Evolutionary conservation across 2,797 vertebrate genomes (phyloP), one percentile per base, ranked within the genome.

Genomic region (Orientallactaga sibirica): DNA sequence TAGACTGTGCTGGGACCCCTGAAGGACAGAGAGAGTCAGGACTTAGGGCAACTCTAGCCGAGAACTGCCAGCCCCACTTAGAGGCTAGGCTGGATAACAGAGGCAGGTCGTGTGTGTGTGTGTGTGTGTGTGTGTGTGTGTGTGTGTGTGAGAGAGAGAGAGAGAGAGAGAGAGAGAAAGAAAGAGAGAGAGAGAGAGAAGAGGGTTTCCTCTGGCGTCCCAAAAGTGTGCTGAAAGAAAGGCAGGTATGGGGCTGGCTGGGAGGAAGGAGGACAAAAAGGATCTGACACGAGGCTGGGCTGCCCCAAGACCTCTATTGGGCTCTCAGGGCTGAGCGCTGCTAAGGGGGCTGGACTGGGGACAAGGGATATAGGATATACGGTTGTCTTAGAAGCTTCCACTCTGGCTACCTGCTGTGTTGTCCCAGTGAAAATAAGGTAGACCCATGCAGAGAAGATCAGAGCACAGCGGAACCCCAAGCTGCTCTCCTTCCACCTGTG

Each of bases 141-240:
- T 48, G 48, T 48, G 48, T 48, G 48, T 1, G 7, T 4, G 48
- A 48, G 48, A 48, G 4, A 48, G 48, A 48, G 48, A 48, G 48
- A 48, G 48, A 48, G 4, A 48, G 48, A 48, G 48, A 48, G 48
- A 48, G 48, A 48, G 48, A 48, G 48, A 48, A 7, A 48, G 48
- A 48, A 7, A 48, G 48, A 48, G 48, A 48, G 48, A 48, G 7
- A 48, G 8, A 8, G 48, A 10, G 48, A 75, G 89, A 95, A 97
- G 96, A 94, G 95, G 84, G 96, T 97, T 98, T 97, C 97, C 96
- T 87, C 97, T 89, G 96, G 97, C 94, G 93, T 95, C 81, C 79
- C 81, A 88, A 93, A 93, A 70, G 91, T 97, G 94, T 88, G 97
- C 88, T 96, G 97, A 97, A 98, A 97, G 97, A 97, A 97, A 96